phyloP scores from a whole-genome alignment of 2,797 vertebrate species.

The Cirrhinus mrigala region DNA sequence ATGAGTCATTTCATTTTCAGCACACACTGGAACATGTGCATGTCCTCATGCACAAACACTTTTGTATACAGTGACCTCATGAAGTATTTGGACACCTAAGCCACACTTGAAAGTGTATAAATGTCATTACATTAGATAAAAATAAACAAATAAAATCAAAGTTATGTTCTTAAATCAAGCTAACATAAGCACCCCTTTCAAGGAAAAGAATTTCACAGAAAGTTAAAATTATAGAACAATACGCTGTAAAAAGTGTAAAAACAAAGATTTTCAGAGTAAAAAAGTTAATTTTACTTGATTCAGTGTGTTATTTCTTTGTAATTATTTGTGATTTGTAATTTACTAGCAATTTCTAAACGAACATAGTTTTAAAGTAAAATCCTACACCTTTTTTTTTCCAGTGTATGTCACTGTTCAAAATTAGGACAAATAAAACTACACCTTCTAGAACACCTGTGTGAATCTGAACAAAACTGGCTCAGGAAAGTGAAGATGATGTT shows the following conservation, averaged over 20 bases:
- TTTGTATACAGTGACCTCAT: not conserved
- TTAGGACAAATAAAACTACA: not conserved
- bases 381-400: not conserved
- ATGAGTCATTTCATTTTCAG: conserved; percentile 27
- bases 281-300: not conserved
- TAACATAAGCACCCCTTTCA: not conserved
- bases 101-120: not conserved
- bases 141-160: not conserved
- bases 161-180: not conserved
- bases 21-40: conserved; percentile 2
- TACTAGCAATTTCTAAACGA: not conserved
- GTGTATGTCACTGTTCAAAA: not conserved
- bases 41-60: conserved; percentile 23
- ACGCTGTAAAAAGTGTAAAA: not conserved
- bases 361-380: not conserved
- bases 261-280: no score
- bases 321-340: not conserved
- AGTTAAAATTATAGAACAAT: not conserved
- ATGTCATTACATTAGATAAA: not conserved
- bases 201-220: not conserved
- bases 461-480: not conserved
- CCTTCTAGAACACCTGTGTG: not conserved
- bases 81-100: not conserved
- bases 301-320: not conserved
- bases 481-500: not conserved